Conservation (phyloP, 2,797 vertebrate species). For the Tachyglossus aculeatus region DNA sequence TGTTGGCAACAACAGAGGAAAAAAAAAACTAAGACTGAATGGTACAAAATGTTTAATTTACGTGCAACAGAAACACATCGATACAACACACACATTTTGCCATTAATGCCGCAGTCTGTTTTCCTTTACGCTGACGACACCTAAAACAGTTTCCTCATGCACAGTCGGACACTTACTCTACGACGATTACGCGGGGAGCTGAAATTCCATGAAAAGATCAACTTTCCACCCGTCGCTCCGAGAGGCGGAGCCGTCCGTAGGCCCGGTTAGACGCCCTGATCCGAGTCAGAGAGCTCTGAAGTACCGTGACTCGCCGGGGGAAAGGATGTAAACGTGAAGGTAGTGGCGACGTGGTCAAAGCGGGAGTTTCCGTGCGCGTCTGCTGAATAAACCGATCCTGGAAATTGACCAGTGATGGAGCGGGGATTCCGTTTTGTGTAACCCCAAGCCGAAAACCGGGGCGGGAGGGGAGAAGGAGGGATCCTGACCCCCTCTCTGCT, state of each 20-base stretch:
- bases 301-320: no score
- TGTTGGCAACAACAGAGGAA: constrained; percentile 12
- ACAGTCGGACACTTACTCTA: constrained; percentile 52
- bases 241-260: constrained; percentile 58
- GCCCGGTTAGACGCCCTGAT: no score
- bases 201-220: constrained; percentile 39
- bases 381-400: no score
- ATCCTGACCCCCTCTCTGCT: no score
- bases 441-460: no score
- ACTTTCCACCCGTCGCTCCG: constrained; percentile 59
- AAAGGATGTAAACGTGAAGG: no score
- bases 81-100: constrained; percentile 41
- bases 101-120: constrained; percentile 30
- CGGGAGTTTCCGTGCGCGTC: no score
- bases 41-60: constrained; percentile 78
- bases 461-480: no score
- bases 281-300: constrained; percentile 22
- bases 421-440: no score
- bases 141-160: constrained; percentile 67
- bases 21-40: constrained; percentile 36
- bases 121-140: constrained; percentile 40
- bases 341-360: no score
- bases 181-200: constrained; percentile 48
- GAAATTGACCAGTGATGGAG: no score
- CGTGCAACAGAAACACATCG: constrained; percentile 72